Conservation (phyloP, 1,140 invertebrate species). For the Apis laboriosa region DNA sequence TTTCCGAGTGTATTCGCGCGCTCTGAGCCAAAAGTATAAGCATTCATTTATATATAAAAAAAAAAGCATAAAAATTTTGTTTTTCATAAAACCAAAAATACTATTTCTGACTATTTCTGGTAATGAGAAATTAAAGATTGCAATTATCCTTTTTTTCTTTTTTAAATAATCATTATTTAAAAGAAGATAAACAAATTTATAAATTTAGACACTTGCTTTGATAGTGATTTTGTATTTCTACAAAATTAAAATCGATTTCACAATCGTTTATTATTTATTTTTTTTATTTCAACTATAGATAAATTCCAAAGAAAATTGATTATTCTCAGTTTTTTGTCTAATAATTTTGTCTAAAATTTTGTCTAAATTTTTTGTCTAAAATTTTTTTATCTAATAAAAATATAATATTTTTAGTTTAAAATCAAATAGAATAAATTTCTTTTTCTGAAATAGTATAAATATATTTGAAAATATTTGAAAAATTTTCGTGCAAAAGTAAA, state of each 20-base stretch:
- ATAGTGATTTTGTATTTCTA: not conserved
- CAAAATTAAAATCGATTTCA: not conserved
- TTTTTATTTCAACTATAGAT: not conserved
- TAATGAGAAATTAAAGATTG: not conserved
- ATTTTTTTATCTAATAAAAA: not conserved
- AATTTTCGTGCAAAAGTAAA: not conserved
- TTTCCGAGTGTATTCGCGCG: slow-evolving; percentile 37
- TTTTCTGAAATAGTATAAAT: not conserved
- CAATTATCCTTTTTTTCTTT: not conserved
- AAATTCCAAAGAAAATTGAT: not conserved
- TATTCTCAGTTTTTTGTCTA: not conserved
- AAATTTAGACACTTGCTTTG: not conserved
- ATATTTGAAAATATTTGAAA: not conserved
- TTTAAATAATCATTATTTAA: not conserved
- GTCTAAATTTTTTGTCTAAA: too few relatives aligned
- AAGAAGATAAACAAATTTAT: not conserved
- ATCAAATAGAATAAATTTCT: too few relatives aligned
- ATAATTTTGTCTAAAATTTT: too few relatives aligned
- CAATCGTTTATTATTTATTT: not conserved
- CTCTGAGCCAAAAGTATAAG: slow-evolving; percentile 17
- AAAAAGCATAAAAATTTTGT: not conserved
- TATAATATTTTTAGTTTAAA: not conserved
- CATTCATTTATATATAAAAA: not conserved
- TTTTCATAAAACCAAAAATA: not conserved
- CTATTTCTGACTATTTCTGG: not conserved